Evolutionary conservation across 2,888 invertebrate species (phyloP).

Genomic region (Phoenoteleia sp.): DNA sequence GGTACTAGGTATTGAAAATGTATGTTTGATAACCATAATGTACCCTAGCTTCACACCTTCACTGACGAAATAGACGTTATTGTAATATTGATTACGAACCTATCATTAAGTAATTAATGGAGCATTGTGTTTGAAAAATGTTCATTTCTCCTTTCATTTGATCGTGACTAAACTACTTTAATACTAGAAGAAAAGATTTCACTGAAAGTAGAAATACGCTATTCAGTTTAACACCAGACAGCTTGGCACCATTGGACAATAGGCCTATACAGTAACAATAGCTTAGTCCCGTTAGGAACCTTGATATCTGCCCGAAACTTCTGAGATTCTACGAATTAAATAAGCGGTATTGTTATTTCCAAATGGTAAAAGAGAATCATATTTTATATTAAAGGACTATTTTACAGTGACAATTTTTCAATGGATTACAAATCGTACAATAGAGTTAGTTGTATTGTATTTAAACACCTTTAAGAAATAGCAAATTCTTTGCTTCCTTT

Average conservation of each 20-base stretch:
- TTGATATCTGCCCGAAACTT: constrained; percentile 73
- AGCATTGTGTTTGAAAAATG: too few relatives aligned
- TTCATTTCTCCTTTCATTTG: too few relatives aligned
- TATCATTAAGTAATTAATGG: too few relatives aligned
- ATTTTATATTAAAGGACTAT: background rate
- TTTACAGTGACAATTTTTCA: background rate
- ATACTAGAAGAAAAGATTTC: constrained; percentile 48
- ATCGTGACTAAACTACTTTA: constrained; percentile 33
- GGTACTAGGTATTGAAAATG: too few relatives aligned
- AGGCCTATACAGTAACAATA: constrained; percentile 72
- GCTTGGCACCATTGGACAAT: constrained; percentile 82
- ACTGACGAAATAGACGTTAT: too few relatives aligned
- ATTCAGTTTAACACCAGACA: constrained; percentile 77
- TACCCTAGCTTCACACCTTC: too few relatives aligned
- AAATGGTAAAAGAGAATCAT: constrained; percentile 3
- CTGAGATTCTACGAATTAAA: constrained; percentile 77
- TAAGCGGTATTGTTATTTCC: constrained; percentile 67
- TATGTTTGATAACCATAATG: too few relatives aligned
- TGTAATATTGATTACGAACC: too few relatives aligned
- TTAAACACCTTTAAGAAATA: too few relatives aligned
- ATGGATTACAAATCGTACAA: background rate
- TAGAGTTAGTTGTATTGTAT: too few relatives aligned
- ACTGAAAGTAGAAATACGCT: constrained; percentile 55
- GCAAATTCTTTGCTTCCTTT: too few relatives aligned
- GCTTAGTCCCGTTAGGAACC: constrained; percentile 77